These are phyloP conservation scores for Psilopsiagon aymara DNA, from an alignment of 2,113 vertebrate genomes.

Conservation along the genomic window DNA sequence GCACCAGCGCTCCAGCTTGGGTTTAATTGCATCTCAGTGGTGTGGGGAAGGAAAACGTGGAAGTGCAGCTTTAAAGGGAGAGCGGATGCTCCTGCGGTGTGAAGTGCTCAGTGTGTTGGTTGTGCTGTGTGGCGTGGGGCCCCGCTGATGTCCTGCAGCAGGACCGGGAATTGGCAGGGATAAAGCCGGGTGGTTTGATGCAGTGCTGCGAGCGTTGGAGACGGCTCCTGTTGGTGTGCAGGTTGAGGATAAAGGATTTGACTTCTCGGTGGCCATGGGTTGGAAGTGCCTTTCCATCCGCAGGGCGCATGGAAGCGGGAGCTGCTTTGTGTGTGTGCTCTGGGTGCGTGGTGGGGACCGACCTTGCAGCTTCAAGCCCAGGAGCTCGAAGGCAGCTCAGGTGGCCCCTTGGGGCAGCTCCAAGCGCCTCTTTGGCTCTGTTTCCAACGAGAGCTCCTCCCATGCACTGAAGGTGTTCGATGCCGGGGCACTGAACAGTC, in stretches of 20 bases:
- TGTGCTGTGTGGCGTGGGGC: rapidly evolving
- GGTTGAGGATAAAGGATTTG: background rate
- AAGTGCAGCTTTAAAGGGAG: background rate
- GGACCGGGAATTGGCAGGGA: rapidly evolving
- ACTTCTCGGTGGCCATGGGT: rapidly evolving
- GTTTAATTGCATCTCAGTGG: rapidly evolving
- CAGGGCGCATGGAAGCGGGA: too few relatives aligned
- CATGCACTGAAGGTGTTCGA: rapidly evolving
- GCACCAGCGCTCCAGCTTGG: background rate
- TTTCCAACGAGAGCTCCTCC: background rate
- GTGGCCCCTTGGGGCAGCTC: background rate
- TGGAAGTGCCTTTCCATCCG: background rate
- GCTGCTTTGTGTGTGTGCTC: background rate
- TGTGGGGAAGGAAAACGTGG: background rate
- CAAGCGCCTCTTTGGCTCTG: background rate
- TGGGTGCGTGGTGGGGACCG: background rate
- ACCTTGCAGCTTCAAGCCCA: too few relatives aligned
- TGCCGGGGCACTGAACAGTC: background rate
- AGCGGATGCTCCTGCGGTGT: rapidly evolving
- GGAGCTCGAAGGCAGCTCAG: background rate
- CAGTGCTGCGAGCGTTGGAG: rapidly evolving
- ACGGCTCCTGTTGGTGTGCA: background rate
- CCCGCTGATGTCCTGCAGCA: background rate
- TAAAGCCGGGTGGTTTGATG: rapidly evolving
- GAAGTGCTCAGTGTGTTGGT: rapidly evolving